Base-by-base conservation (phyloP, 2,888 invertebrate species). In the Philopedon plagiatum region DNA sequence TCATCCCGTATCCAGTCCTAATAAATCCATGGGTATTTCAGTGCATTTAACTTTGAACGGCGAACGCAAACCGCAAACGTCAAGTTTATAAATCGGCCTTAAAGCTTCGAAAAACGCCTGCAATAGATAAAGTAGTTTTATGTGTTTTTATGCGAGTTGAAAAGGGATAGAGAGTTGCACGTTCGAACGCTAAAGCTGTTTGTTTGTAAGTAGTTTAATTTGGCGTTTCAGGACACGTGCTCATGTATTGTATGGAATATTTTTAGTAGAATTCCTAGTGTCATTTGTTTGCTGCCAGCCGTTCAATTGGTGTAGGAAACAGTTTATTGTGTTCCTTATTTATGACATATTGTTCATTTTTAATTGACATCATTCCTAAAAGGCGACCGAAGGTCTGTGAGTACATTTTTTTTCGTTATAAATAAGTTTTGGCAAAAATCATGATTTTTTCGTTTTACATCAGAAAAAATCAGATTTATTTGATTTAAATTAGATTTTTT, bases 251-350 rank as follows among this genome's bases (percentile, higher is more conserved):
- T 49, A 26, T 49, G 7, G 49, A 49, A 49, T 49, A 49, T 26
- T 49, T 49, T 49, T 49, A 49, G 49, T 49, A 49, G 26, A 26
- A 49, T 26, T 49, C 26, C 26, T 49, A 49, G 49, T 49, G 49
- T 8, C 26, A 26, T 49, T 49, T 49, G 49, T 49, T 49, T 26
- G 49, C 26, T 23, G 23, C 26, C 8, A 26, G 26, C 49, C 23
- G 23, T 49, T 49, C 49, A 49, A 49, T 26, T 26, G 13, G 26
- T 26, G 49, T 26, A 26, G 7, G 26, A n/a, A n/a, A 49, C 5
- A 26, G 26, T 49, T 5, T 13, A 49, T 49, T 49, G 49, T 49
- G 49, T 49, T 23, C 23, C 26, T 49, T 49, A 49, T 49, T 49
- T 26, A 49, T 49, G 13, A 13, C 49, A 7, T 49, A 26, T 49